Base-by-base conservation (phyloP, 2,888 invertebrate genomes). In the Pheosia tremula region DNA sequence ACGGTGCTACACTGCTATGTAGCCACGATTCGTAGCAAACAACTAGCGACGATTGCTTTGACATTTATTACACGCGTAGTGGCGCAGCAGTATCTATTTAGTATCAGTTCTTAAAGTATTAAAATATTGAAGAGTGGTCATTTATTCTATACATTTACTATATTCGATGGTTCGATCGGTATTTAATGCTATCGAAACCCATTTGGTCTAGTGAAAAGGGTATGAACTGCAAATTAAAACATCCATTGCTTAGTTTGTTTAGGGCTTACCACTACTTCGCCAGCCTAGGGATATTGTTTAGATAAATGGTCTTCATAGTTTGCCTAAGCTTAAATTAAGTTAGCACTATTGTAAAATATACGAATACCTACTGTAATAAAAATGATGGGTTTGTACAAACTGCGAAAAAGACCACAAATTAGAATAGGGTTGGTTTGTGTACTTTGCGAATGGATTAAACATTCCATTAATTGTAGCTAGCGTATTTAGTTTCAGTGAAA, bases 391-490 rank as follows among this genome's bases (percentile, higher is more conserved):
- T 45, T 4, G 50, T 4, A 50, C 8, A 24, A 50, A 50, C 13
- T 50, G 8, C 2, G 24, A 50, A 8, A 50, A 50, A 24, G 9
- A 4, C 50, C 37, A 53, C 53, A 53, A 53, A 10, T 36, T 13
- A 53, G 38, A 37, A 53, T 10, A 37, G 10, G 37, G 24, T 11
- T 10, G 53, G 37, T 24, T 49, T 24, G 24, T 50, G 24, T 13
- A 11, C 37, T 5, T 9, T 5, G 37, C 36, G 37, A 53, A 37
- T 37, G 39, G 54, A 54, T 49, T 57, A 56, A 43, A 54, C 53
- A 56, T 58, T 58, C 47, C 8, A 67, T 57, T 64, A 67, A 66
- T 64, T 45, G 63, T 54, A 36, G 57, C 64, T 58, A 61, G 49
- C 38, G 60, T 63, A 56, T 66, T 56, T 38, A 60, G 65, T 62